Evolutionary conservation across 2,888 invertebrate genomes (phyloP), one percentile per base, ranked within the genome.

Genomic region (Argyresthia albistria): DNA sequence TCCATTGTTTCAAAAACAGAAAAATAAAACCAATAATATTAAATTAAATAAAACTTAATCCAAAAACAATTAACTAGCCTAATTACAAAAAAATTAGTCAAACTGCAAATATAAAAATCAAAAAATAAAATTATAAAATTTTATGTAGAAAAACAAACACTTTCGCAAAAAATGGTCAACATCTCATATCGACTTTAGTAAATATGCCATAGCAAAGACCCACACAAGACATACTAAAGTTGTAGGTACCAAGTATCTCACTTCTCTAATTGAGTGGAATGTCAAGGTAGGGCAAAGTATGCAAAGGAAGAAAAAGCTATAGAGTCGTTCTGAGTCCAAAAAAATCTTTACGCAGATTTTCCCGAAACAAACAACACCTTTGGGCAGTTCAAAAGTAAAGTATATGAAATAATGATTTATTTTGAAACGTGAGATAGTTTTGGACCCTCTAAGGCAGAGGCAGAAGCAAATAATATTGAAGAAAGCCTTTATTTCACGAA

Each of bases 231-330:
- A 50, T 35, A 43, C 36, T 36, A n/a, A 47, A 47, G 37, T 15
- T 48, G 12, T 15, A 36, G 3, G 35, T 35, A 72, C 67, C 69
- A 73, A 70, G 74, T 81, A 81, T 80, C 83, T 84, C 73, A 73
- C 68, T 80, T 73, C 75, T 70, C 73, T 67, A 66, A 61, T 57
- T 42, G 74, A 82, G 80, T 72, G 80, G 70, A 70, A 86, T 84
- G 84, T 86, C 82, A 82, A 84, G 86, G 86, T 84, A 86, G 86
- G 82, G 78, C 60, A 66, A 61, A 67, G 74, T 77, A 25, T 81
- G 81, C 78, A 84, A 82, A 70, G 60, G 78, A 81, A 76, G 71
- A 78, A 79, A 61, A 81, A 84, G 83, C 83, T 74, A 62, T 62
- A 25, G 25, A 25, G 25, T 25, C 25, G 25, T 59, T 61, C 70